phyloP scores from a whole-genome alignment of 2,113 vertebrate genomes.

The Dolichotis patagonum region DNA sequence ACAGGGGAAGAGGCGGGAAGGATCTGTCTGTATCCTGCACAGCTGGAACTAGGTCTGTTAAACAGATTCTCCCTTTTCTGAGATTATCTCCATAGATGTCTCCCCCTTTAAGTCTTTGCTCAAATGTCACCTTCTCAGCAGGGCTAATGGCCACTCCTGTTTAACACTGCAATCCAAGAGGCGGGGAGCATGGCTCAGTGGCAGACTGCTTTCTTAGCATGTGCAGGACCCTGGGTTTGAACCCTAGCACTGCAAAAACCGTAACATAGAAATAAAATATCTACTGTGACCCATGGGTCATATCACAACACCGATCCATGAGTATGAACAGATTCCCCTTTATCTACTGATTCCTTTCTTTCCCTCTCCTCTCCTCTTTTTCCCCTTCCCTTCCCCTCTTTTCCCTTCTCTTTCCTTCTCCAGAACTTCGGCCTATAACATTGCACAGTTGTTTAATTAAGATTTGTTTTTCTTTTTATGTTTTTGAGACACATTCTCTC shows the following conservation, averaged over 20 bases:
- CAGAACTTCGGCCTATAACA: background rate
- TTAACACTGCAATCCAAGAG: background rate
- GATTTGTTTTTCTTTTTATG: background rate
- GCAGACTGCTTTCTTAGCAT: background rate
- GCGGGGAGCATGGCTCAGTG: background rate
- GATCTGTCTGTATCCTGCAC: background rate
- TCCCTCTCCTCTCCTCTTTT: background rate
- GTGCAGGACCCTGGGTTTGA: background rate
- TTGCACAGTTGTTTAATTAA: background rate
- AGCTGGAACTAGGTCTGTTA: background rate
- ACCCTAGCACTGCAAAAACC: background rate
- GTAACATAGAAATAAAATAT: background rate
- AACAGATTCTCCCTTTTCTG: background rate
- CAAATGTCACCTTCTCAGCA: background rate
- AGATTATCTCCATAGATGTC: background rate
- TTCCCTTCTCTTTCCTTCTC: background rate
- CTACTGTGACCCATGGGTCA: background rate
- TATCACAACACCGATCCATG: accelerated
- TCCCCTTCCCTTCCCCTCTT: background rate
- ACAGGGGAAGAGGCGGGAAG: background rate
- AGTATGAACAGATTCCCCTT: accelerated
- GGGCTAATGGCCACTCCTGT: background rate
- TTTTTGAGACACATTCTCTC: background rate
- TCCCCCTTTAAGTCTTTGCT: background rate
- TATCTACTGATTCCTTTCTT: background rate